Evolutionary conservation across 2,113 vertebrate species (phyloP).

Genomic region (Coracopsis vasa): DNA sequence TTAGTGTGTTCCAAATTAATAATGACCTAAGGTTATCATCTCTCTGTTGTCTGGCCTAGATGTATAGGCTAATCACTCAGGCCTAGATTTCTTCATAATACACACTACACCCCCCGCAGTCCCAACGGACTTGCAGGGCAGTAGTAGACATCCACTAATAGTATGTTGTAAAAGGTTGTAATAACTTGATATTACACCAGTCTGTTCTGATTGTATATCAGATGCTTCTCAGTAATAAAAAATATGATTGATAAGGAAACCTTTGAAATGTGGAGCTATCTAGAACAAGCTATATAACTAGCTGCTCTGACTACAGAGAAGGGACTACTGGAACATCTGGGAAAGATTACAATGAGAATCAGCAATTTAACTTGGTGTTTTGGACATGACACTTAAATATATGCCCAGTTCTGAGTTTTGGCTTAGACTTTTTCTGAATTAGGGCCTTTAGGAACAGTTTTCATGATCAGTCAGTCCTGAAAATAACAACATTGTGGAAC

Average conservation of each 20-base stretch:
- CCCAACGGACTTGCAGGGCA: background rate
- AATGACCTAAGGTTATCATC: background rate
- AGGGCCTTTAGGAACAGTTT: background rate
- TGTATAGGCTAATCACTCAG: background rate
- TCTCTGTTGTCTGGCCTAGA: background rate
- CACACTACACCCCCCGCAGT: background rate
- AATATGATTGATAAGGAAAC: background rate
- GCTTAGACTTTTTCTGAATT: background rate
- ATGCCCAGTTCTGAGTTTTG: background rate
- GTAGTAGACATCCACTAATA: background rate
- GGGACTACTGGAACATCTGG: background rate
- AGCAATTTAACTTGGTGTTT: background rate
- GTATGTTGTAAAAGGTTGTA: background rate
- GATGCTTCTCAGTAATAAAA: background rate
- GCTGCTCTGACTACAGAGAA: background rate
- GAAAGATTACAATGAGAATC: background rate
- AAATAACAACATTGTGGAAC: background rate
- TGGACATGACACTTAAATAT: background rate
- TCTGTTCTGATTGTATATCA: background rate
- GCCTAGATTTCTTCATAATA: background rate
- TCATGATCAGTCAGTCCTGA: background rate
- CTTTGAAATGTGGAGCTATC: background rate
- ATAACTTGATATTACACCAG: background rate
- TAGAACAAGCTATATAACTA: background rate
- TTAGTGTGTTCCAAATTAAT: background rate